A percentile compares a stretch with the other conserved stretches of the same genome.
Conservation (phyloP, 2,888 invertebrate species). For the Drosophila dives region DNA sequence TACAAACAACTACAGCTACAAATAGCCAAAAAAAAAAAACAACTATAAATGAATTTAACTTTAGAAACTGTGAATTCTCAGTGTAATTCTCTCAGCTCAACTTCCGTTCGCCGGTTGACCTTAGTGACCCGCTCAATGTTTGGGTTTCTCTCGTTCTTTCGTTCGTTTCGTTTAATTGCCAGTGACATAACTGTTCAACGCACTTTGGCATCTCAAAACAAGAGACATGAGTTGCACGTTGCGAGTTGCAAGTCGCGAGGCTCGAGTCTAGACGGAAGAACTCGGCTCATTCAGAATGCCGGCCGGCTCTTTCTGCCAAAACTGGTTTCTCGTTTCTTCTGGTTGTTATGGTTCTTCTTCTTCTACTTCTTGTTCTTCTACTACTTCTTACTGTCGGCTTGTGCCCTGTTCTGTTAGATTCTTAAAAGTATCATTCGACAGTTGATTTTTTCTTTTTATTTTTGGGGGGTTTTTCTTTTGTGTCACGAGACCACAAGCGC, state of each 20-base stretch:
- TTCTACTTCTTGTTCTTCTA: constrained; percentile 29
- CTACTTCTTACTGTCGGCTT: constrained; percentile 15
- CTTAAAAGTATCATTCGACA: constrained; percentile 43
- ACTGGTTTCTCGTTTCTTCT: constrained; percentile 64
- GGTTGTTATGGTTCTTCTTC: constrained; percentile 49
- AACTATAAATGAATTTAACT: not conserved
- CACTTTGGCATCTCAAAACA: constrained; percentile 58
- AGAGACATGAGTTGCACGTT: not conserved
- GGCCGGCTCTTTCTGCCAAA: constrained; percentile 67
- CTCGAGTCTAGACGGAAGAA: constrained; percentile 52
- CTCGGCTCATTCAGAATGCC: constrained; percentile 64
- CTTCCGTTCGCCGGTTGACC: constrained; percentile 60
- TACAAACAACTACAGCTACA: not conserved
- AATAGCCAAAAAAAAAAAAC: not conserved
- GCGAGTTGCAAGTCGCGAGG: constrained; percentile 1
- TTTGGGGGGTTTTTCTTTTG: constrained; percentile 34
- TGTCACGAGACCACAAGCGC: constrained; percentile 62
- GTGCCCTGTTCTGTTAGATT: constrained; percentile 42
- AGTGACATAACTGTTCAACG: constrained; percentile 73
- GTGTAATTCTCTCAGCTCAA: constrained; percentile 34
- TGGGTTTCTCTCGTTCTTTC: constrained; percentile 20
- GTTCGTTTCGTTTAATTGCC: constrained; percentile 57
- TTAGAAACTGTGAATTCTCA: constrained; percentile 12
- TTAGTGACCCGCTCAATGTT: constrained; percentile 31
- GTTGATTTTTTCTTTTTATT: constrained; percentile 10